A percentile compares a stretch with the other conserved stretches of the same genome.
Evolutionary conservation across 2,113 vertebrate genomes (phyloP).

Genomic region (Tychaedon coryphoeus): DNA sequence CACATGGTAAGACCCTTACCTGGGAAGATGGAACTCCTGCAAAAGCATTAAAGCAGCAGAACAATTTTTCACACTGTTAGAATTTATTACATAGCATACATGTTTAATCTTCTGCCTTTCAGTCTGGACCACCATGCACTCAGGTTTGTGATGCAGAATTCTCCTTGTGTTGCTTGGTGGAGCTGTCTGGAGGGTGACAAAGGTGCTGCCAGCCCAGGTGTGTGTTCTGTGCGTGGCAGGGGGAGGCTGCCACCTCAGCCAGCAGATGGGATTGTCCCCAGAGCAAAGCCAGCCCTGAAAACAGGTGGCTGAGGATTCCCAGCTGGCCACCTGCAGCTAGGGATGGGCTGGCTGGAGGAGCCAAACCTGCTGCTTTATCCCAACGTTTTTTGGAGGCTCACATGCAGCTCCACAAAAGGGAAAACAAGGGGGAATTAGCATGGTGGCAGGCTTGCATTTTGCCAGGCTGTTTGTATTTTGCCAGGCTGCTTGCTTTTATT

Average conservation of each 20-base stretch:
- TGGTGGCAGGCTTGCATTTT: not conserved
- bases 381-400: not conserved
- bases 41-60: not conserved
- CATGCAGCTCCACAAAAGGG: not conserved
- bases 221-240: not conserved
- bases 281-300: not conserved
- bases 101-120: not conserved
- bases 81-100: not conserved
- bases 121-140: too few relatives aligned
- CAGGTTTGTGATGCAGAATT: not conserved
- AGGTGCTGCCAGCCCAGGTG: not conserved
- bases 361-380: not conserved
- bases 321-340: not conserved
- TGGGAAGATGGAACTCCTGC: not conserved
- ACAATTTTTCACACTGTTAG: not conserved
- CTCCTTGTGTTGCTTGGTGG: not conserved
- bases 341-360: not conserved
- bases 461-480: not conserved
- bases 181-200: not conserved
- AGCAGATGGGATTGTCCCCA: slow-evolving; percentile 21
- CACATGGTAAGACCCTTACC: not conserved
- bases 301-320: not conserved
- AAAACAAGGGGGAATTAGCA: not conserved
- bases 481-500: not conserved
- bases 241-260: not conserved